Evolutionary conservation across 1,140 invertebrate species (phyloP), one percentile per base, ranked within the genome.

Genomic region (Ephestia elutella): DNA sequence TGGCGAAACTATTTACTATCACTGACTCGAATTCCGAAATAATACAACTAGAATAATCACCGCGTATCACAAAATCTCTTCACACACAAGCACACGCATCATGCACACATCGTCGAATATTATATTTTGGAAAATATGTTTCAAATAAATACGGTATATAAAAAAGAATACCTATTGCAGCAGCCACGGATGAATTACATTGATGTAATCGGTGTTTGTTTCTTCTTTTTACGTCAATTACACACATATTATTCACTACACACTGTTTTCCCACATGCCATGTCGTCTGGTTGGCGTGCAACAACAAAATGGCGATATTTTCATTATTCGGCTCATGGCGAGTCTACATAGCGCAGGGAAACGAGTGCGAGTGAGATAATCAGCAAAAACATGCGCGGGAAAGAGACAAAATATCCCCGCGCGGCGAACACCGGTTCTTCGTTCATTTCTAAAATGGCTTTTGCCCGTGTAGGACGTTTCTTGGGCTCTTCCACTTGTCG

Each of bases 251-350:
- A 44, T 44, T 44, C 38, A 44, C 38, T 10, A 15, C 38, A 15
- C 38, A 17, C 13, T 15, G 11, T 38, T 44, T 44, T 44, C 13
- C n/a, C 38, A 44, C 38, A 17, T 44, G n/a, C 38, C 38, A 44
- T 44, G 3, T 44, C 38, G 15, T 17, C 38, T 17, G 13, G 13
- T 44, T 44, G 38, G n/a, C 38, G 5, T 5, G 38, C 38, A 44
- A 44, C 38, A 15, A 44, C 38, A 44, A 44, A 44, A 44, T 44
- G 38, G 38, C 38, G 38, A 44, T 44, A 44, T 44, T 44, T 44
- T 44, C 38, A 44, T 17, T 44, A 44, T 44, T 44, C 38, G 13
- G 10, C 38, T 44, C 38, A 15, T 44, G 38, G 13, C 38, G 38
- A 15, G 13, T n/a, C 38, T n/a, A 44, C 38, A 44, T 44, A 17